Evolutionary conservation across 2,888 invertebrate species (phyloP).

Genomic region (Matsumyia berberina): DNA sequence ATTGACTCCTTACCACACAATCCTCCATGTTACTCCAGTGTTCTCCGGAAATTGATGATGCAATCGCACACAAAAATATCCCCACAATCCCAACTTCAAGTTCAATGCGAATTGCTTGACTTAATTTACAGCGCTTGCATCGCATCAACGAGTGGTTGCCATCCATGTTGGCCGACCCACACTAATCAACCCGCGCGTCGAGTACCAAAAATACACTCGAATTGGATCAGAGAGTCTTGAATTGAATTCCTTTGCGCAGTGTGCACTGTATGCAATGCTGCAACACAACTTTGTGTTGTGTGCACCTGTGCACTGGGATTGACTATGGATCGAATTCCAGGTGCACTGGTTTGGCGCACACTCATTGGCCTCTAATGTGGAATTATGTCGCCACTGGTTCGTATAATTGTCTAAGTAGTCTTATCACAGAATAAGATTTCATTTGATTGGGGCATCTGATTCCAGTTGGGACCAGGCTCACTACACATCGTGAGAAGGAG

Average conservation of each 20-base stretch:
- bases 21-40: constrained; percentile 37
- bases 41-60: constrained; percentile 67
- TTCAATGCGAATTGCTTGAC: constrained; percentile 57
- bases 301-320: constrained; percentile 54
- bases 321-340: constrained; percentile 55
- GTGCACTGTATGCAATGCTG: constrained; percentile 13
- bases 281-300: constrained; percentile 22
- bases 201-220: constrained; percentile 32
- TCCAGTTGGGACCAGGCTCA: constrained; percentile 19
- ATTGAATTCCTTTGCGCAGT: constrained; percentile 34
- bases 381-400: constrained; percentile 64
- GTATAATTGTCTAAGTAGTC: constrained; percentile 66
- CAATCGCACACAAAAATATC: constrained; percentile 58
- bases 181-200: constrained; percentile 38
- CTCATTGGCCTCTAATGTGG: constrained; percentile 59
- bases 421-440: constrained; percentile 71
- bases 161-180: constrained; percentile 53
- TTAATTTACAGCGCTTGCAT: constrained; percentile 67
- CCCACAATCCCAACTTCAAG: constrained; percentile 55
- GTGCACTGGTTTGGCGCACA: constrained; percentile 44
- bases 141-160: constrained; percentile 47
- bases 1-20: constrained; percentile 48
- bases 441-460: constrained; percentile 59
- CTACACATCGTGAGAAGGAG: constrained; percentile 8
- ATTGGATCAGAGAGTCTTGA: constrained; percentile 6